phyloP scores from a whole-genome alignment of 2,888 invertebrate genomes.

The Tribolium freemani region DNA sequence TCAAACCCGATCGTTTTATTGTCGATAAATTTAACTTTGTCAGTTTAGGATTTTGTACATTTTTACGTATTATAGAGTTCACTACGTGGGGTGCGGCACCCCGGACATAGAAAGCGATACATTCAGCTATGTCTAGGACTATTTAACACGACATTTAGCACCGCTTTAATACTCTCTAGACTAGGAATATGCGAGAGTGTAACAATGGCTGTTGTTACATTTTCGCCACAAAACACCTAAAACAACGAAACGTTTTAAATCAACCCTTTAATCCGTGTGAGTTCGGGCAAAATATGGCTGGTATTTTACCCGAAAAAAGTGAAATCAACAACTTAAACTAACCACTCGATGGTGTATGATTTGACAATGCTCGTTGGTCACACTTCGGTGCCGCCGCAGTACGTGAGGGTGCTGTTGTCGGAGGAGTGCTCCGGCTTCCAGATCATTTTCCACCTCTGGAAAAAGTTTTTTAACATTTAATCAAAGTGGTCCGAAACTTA shows the following conservation, averaged over 20 bases:
- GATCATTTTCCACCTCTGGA: conserved; percentile 69
- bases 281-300: conserved; percentile 51
- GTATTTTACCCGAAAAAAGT: conserved; percentile 42
- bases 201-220: conserved; percentile 51
- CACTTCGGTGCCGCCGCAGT: conserved; percentile 70
- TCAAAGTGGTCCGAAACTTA: too few species aligned
- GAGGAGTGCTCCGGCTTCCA: conserved; percentile 69
- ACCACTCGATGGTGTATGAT: conserved; percentile 67
- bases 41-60: conserved; percentile 25
- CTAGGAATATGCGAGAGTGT: conserved; percentile 31
- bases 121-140: background rate
- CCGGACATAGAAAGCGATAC: background rate
- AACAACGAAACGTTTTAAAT: conserved; percentile 42
- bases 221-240: conserved; percentile 33
- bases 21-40: conserved; percentile 28
- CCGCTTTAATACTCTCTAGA: conserved; percentile 37
- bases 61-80: conserved; percentile 8
- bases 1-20: conserved; percentile 23
- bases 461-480: conserved; percentile 21
- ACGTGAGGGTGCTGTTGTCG: conserved; percentile 67
- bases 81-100: background rate
- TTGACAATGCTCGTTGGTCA: conserved; percentile 66
- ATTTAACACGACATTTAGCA: conserved; percentile 39
- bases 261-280: conserved; percentile 43
- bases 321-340: conserved; percentile 59